Percentiles rank a stretch among this genome's conserved stretches.
Evolutionary conservation across 2,797 vertebrate species (phyloP).

Genomic region (Ctenochaetus hawaiiensis): DNA sequence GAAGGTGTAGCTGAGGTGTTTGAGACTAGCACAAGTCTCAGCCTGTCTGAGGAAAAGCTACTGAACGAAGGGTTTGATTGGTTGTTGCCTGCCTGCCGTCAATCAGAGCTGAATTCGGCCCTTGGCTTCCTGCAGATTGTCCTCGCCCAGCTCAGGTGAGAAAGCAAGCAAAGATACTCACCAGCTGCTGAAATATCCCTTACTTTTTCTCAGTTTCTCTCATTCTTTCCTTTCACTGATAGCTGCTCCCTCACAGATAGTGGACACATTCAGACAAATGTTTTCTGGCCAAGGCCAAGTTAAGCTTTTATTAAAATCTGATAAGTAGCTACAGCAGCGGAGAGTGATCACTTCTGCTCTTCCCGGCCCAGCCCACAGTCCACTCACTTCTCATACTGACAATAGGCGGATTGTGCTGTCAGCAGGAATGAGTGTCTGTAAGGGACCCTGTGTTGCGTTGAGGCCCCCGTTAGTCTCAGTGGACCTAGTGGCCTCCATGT

Average conservation of each 20-base stretch:
- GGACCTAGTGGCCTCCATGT: constrained; percentile 67
- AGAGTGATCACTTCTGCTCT: constrained; percentile 40
- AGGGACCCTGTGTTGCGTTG: constrained; percentile 64
- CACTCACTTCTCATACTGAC: constrained; percentile 62
- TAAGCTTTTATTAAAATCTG: constrained; percentile 59
- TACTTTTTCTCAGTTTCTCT: constrained; percentile 14
- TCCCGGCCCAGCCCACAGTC: constrained; percentile 42
- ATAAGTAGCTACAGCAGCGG: constrained; percentile 45
- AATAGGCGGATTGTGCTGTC: constrained; percentile 75
- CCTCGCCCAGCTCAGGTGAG: constrained; percentile 93
- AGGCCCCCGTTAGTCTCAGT: constrained; percentile 67
- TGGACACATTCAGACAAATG: constrained; percentile 45
- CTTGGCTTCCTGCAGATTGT: constrained; percentile 91
- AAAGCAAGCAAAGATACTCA: constrained; percentile 22
- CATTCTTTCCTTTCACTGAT: constrained; percentile 27
- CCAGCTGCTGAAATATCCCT: constrained; percentile 3
- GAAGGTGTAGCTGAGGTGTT: constrained; percentile 96
- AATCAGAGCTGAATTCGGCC: constrained; percentile 89
- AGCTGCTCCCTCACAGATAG: constrained; percentile 27
- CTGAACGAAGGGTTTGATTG: constrained; percentile 94
- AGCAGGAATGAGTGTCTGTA: constrained; percentile 47
- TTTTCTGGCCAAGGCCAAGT: constrained; percentile 41
- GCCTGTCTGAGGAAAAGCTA: constrained; percentile 93
- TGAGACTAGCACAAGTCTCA: constrained; percentile 89
- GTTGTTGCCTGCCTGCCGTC: constrained; percentile 93